These are phyloP conservation scores for Trogon surrucura DNA, from an alignment of 2,113 vertebrate genomes.

Conservation along the genomic window DNA sequence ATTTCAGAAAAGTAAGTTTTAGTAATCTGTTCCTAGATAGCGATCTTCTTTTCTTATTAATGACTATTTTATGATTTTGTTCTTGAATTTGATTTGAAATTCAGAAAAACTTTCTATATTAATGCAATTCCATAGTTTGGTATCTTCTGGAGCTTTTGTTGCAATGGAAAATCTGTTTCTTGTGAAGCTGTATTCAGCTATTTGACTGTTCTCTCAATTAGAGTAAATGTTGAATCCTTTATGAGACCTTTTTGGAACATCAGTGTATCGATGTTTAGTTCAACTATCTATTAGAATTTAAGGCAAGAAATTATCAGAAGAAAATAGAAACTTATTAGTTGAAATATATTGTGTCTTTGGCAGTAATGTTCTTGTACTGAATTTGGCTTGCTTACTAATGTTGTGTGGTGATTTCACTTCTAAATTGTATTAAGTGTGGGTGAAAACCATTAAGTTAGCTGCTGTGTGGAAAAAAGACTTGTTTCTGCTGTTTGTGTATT, in stretches of 20 bases:
- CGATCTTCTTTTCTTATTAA: not conserved
- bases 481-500: not conserved
- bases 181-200: not conserved
- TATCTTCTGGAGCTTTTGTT: not conserved
- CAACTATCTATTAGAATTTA: not conserved
- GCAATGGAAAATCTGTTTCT: not conserved
- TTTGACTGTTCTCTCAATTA: not conserved
- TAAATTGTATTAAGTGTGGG: not conserved
- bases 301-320: not conserved
- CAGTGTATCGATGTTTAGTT: not conserved
- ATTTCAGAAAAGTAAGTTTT: not conserved
- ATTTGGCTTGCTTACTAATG: not conserved
- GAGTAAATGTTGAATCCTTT: not conserved
- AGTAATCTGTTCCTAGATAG: not conserved
- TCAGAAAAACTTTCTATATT: not conserved
- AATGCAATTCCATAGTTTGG: rapidly evolving
- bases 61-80: not conserved
- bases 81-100: not conserved
- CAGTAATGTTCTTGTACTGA: not conserved
- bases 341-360: not conserved
- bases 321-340: not conserved
- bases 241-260: not conserved
- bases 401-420: not conserved
- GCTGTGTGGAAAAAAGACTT: not conserved
- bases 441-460: not conserved